Percentiles rank a stretch among this genome's conserved stretches.
Evolutionary conservation across 2,113 vertebrate species (phyloP).

Genomic region (Tichodroma muraria): DNA sequence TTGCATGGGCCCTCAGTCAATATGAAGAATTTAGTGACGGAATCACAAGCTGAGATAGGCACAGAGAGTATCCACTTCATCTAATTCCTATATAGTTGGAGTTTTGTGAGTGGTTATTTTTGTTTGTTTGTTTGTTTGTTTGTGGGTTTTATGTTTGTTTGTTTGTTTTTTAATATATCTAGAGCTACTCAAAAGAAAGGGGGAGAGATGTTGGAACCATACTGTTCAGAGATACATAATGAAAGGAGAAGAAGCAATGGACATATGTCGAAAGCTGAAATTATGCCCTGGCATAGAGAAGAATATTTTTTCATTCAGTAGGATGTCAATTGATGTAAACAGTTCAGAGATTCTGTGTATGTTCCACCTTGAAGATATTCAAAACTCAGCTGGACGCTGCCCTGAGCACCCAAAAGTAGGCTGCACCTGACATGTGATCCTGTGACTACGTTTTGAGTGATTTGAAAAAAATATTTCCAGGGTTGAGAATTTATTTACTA

Average conservation of each 20-base stretch:
- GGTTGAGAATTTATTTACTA: background rate
- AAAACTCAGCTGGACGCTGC: background rate
- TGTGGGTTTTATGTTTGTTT: too few species aligned
- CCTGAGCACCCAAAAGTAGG: accelerated
- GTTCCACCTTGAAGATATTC: background rate
- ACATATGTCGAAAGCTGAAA: background rate
- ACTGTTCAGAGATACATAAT: background rate
- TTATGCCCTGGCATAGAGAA: background rate
- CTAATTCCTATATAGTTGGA: background rate
- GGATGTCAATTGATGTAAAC: background rate
- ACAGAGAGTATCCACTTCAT: background rate
- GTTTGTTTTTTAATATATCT: background rate
- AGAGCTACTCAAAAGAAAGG: background rate
- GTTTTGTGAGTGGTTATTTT: background rate
- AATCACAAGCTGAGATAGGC: background rate
- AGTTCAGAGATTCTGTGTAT: background rate
- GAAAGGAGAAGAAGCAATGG: background rate
- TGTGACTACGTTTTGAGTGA: background rate
- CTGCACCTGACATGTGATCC: background rate
- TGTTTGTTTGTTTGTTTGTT: background rate
- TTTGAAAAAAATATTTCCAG: background rate
- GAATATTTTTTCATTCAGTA: background rate
- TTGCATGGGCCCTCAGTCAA: background rate
- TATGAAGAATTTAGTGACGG: background rate
- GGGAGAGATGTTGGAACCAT: background rate